A percentile compares a stretch with the other conserved stretches of the same genome.
These are phyloP conservation scores for Cuculus canorus DNA, from an alignment of 2,797 vertebrate genomes.

Conservation along the genomic window DNA sequence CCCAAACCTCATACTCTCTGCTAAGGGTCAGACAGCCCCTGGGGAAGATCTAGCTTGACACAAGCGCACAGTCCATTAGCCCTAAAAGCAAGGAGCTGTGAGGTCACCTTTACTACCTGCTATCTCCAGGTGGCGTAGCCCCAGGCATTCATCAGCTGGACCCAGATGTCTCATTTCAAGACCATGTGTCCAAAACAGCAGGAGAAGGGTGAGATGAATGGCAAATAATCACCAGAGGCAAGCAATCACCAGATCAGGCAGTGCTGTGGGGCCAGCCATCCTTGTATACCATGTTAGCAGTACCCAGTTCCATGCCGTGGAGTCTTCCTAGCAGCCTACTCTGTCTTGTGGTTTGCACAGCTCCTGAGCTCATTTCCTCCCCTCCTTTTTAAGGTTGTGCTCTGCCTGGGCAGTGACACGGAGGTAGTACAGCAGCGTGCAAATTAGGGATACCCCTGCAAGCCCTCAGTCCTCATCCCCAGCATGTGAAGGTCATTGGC, in stretches of 20 bases:
- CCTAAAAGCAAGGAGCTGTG: neutral
- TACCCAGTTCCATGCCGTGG: neutral
- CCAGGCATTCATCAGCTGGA: neutral
- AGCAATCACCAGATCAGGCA: neutral
- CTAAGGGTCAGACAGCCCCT: neutral
- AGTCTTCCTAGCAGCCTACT: neutral
- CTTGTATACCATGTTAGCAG: rapidly evolving
- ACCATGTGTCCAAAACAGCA: neutral
- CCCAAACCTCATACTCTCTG: neutral
- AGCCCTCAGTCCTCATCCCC: neutral
- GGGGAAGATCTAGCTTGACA: neutral
- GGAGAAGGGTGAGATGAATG: neutral
- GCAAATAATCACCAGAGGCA: neutral
- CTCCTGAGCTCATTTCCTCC: neutral
- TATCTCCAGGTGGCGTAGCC: neutral
- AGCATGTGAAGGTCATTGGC: conserved; percentile 17
- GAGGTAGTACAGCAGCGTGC: neutral
- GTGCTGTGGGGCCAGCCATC: neutral
- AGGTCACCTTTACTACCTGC: neutral
- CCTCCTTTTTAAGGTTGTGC: neutral
- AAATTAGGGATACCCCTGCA: neutral
- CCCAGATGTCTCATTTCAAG: neutral
- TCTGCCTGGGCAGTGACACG: neutral
- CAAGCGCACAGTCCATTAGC: neutral
- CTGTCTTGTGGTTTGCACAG: neutral